Percentiles rank a stretch among this genome's conserved stretches.
phyloP scores from a whole-genome alignment of 23 tunicate genomes.

The Trididemnum clinides region DNA sequence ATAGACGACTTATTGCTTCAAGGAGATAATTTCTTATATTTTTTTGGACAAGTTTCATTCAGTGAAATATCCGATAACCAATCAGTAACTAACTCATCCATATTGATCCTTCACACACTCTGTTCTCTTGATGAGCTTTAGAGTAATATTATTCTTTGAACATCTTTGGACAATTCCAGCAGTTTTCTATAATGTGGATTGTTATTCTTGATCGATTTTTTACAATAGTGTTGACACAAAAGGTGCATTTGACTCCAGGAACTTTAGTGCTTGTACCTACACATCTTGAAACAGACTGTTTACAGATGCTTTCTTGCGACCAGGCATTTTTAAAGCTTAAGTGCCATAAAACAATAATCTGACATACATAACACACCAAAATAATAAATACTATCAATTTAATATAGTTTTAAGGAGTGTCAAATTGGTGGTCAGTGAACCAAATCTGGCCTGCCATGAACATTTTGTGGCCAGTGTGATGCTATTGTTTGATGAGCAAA shows the following conservation, averaged over 20 bases:
- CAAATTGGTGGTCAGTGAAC: too few species aligned
- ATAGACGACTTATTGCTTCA: not conserved
- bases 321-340: not conserved
- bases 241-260: not conserved
- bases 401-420: too few species aligned
- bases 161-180: not conserved
- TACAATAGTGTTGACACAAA: not conserved
- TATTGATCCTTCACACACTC: not conserved
- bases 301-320: not conserved
- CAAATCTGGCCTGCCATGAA: too few species aligned
- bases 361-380: too few species aligned
- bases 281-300: constrained; percentile 1
- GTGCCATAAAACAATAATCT: too few species aligned
- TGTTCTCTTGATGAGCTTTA: not conserved
- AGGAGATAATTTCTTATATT: not conserved
- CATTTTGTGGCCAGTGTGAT: too few species aligned
- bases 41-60: not conserved
- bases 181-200: not conserved
- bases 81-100: not conserved
- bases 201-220: not conserved
- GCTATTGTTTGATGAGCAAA: too few species aligned
- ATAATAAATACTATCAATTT: too few species aligned
- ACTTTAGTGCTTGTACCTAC: not conserved
- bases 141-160: not conserved
- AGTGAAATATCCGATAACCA: not conserved